Conservation (phyloP, 2,888 invertebrate species). For the Choreutis nemorana region DNA sequence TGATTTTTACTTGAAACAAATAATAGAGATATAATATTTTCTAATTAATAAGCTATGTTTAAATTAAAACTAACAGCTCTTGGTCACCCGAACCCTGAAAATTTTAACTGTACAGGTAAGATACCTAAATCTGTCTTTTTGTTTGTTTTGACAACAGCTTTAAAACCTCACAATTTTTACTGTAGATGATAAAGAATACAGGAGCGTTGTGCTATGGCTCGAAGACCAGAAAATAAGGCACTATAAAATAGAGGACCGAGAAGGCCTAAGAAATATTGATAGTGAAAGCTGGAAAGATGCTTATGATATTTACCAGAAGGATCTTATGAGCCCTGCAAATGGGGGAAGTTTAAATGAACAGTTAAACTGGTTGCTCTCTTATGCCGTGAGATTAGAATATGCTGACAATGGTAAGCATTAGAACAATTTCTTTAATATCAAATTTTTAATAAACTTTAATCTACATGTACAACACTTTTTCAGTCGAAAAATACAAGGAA, state of each 20-base stretch:
- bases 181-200: slow-evolving; percentile 81
- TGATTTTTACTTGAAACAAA: too few species aligned
- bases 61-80: slow-evolving; percentile 80
- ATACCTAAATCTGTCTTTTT: neutral
- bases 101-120: slow-evolving; percentile 76
- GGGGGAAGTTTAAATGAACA: slow-evolving; percentile 70
- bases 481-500: slow-evolving; percentile 75
- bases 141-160: slow-evolving; percentile 1
- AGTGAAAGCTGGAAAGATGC: slow-evolving; percentile 75
- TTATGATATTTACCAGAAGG: slow-evolving; percentile 77
- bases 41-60: slow-evolving; percentile 71
- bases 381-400: slow-evolving; percentile 85
- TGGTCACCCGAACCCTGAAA: slow-evolving; percentile 77
- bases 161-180: slow-evolving; percentile 12
- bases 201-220: slow-evolving; percentile 86
- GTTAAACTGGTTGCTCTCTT: slow-evolving; percentile 85
- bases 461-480: slow-evolving; percentile 20
- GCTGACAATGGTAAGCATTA: slow-evolving; percentile 73
- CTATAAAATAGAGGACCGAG: slow-evolving; percentile 84
- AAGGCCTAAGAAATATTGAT: slow-evolving; percentile 73
- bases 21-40: too few species aligned
- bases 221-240: slow-evolving; percentile 93
- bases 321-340: slow-evolving; percentile 76
- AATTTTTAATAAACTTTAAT: neutral
- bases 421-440: neutral